Percentiles rank a stretch among this genome's conserved stretches.
These are phyloP conservation scores for Vombatus ursinus DNA, from an alignment of 2,113 vertebrate genomes.

Conservation along the genomic window DNA sequence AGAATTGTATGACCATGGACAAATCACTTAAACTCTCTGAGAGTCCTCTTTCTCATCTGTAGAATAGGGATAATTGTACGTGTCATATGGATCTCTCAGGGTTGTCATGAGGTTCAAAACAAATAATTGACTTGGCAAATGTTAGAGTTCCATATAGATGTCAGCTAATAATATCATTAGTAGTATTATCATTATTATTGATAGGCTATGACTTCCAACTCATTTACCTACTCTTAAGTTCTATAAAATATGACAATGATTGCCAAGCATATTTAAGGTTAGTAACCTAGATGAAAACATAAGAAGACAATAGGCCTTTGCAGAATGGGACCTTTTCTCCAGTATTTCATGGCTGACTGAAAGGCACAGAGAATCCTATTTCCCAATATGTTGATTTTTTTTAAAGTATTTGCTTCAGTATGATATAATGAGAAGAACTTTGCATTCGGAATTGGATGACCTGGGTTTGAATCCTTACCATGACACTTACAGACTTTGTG, in stretches of 20 bases:
- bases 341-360: neutral
- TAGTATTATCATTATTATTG: neutral
- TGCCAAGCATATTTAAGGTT: neutral
- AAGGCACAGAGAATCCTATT: neutral
- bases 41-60: neutral
- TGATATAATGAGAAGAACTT: neutral
- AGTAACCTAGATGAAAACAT: neutral
- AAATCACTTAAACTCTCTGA: neutral
- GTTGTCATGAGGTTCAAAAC: neutral
- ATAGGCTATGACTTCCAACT: neutral
- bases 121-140: neutral
- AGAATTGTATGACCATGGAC: neutral
- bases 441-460: neutral
- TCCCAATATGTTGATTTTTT: neutral
- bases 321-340: neutral
- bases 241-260: neutral
- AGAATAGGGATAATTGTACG: neutral
- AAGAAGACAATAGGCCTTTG: neutral
- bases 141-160: neutral
- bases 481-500: neutral
- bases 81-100: neutral
- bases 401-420: neutral
- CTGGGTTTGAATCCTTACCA: neutral
- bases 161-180: neutral
- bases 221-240: neutral